Percentiles rank a stretch among this genome's conserved stretches.
These are phyloP conservation scores for Lordiphosa clarofinis DNA, from an alignment of 1,140 invertebrate genomes.

Conservation along the genomic window DNA sequence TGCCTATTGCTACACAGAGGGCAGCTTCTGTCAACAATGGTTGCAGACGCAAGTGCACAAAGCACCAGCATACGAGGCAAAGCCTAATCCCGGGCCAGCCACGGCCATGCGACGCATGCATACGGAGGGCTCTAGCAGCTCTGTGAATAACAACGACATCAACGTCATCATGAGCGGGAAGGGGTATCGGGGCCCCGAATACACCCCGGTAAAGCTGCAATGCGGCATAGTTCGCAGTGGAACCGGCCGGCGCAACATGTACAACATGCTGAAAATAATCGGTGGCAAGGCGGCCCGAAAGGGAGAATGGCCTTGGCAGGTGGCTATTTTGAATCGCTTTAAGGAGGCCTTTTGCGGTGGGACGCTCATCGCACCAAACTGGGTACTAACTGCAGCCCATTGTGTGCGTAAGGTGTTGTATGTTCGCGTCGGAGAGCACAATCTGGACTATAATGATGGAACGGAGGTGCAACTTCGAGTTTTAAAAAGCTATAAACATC, in stretches of 20 bases:
- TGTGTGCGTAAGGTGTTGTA: slow-evolving; percentile 89
- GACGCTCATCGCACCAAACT: slow-evolving; percentile 90
- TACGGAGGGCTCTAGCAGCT: slow-evolving; percentile 6
- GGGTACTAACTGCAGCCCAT: slow-evolving; percentile 95
- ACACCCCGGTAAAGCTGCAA: slow-evolving; percentile 63
- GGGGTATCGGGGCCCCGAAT: slow-evolving; percentile 70
- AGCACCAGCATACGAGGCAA: slow-evolving; percentile 50
- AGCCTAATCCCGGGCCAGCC: slow-evolving; percentile 20
- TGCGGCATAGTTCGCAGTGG: slow-evolving; percentile 69
- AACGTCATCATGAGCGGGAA: slow-evolving; percentile 69
- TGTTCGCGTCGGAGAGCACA: slow-evolving; percentile 91
- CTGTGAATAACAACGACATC: slow-evolving; percentile 51
- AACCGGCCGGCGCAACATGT: slow-evolving; percentile 72
- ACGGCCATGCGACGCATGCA: slow-evolving; percentile 51
- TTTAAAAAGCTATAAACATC: slow-evolving; percentile 88
- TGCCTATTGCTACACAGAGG: slow-evolving; percentile 91
- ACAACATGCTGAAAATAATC: slow-evolving; percentile 88
- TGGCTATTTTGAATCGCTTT: slow-evolving; percentile 91
- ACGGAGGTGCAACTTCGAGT: slow-evolving; percentile 88
- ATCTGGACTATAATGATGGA: slow-evolving; percentile 85
- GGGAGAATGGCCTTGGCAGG: slow-evolving; percentile 96
- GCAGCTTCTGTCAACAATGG: slow-evolving; percentile 88
- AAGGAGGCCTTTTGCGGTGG: slow-evolving; percentile 94
- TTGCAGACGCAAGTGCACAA: slow-evolving; percentile 81
- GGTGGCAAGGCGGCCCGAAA: slow-evolving; percentile 88